Conservation (phyloP, 2,888 invertebrate genomes). For the Tetheella fluctuosa region DNA sequence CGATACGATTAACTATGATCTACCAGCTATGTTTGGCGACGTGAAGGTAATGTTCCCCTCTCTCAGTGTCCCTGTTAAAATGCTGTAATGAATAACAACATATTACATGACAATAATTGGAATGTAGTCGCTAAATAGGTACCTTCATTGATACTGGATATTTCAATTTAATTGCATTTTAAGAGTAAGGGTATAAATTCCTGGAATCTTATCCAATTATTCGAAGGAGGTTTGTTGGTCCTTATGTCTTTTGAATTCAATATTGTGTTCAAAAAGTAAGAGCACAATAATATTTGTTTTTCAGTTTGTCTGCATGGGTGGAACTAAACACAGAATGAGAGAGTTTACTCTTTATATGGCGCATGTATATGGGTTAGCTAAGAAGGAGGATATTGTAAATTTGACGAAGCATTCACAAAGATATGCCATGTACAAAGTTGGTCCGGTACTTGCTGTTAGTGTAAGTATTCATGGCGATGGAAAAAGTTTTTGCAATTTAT, state of each 20-base stretch:
- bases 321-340: conserved; percentile 86
- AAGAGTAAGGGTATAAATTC: no score
- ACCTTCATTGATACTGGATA: no score
- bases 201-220: no score
- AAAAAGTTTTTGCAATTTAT: no score
- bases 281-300: conserved; percentile 39
- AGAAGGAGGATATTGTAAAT: conserved; percentile 73
- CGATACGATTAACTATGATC: conserved; percentile 79
- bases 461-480: conserved; percentile 60
- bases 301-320: conserved; percentile 89
- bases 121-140: no score
- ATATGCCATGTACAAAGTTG: conserved; percentile 88
- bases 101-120: no score
- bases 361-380: conserved; percentile 69
- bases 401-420: conserved; percentile 84
- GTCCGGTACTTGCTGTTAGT: conserved; percentile 86
- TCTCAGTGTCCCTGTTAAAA: no score
- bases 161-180: no score
- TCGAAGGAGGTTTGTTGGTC: no score
- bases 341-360: conserved; percentile 84
- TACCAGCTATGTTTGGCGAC: conserved; percentile 86
- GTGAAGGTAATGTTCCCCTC: conserved; percentile 83
- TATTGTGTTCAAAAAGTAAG: background rate
- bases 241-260: no score
- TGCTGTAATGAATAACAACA: no score